Evolutionary conservation across 1,140 invertebrate genomes (phyloP).

Genomic region (Dinothrombium tinctorium): DNA sequence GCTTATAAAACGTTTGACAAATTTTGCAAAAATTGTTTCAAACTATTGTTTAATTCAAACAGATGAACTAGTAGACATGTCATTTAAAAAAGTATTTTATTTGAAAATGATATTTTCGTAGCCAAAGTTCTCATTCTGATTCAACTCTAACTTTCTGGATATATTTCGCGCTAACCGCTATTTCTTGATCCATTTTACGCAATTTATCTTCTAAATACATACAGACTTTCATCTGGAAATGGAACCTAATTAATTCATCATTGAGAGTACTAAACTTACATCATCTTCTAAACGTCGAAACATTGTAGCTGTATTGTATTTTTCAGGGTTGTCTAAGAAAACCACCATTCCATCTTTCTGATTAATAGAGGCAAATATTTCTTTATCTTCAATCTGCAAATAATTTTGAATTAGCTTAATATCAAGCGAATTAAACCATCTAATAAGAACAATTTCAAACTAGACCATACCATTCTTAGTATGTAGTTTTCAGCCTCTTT

Average conservation of each 20-base stretch:
- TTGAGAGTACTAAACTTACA: constrained; percentile 71
- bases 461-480: constrained; percentile 48
- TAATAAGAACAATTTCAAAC: constrained; percentile 6
- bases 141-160: constrained; percentile 35
- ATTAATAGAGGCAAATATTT: constrained; percentile 91
- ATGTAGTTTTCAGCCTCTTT: constrained; percentile 79
- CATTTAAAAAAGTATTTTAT: neutral
- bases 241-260: neutral
- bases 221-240: constrained; percentile 48
- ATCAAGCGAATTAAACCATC: neutral
- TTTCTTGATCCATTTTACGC: constrained; percentile 76
- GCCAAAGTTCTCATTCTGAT: neutral
- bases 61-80: no score
- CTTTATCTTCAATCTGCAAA: constrained; percentile 74
- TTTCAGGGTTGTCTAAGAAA: constrained; percentile 85
- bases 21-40: no score
- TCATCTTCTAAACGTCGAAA: constrained; percentile 54
- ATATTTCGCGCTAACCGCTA: constrained; percentile 65
- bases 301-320: constrained; percentile 67
- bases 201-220: constrained; percentile 64
- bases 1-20: no score
- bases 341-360: constrained; percentile 95
- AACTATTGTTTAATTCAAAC: no score
- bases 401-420: neutral
- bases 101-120: neutral